Base-by-base conservation (phyloP, 2,113 vertebrate species). In the Chlorocebus sabaeus region DNA sequence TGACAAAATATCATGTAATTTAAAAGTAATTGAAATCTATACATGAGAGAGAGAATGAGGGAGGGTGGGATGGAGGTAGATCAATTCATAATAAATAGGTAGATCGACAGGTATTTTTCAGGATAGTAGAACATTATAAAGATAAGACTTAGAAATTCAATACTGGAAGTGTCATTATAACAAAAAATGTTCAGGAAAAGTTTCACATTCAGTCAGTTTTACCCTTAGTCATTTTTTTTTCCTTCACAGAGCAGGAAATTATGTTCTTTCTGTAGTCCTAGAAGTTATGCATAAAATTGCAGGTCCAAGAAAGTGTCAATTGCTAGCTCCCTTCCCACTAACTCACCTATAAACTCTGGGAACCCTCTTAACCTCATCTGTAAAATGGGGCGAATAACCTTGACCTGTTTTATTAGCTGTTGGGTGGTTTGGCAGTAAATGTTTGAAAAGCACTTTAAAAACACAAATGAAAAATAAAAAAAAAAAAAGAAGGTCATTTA, bases 301-400 rank as follows among this genome's bases (percentile, higher is more conserved):
- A 55, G 64, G 23, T 59, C 30, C n/a, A 81, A 59, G 61, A 89
- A 48, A 75, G 20, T 72, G 75, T 27, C 35, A 76, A 2, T 81
- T 55, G 68, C 38, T 17, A 73, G 14, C 79, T 73, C 25, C 10
- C 18, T 82, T 86, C 40, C 68, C 43, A 25, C 27, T 89, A 38
- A 68, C n/a, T 93, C 75, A 17, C 76, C 72, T 79, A n/a, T 92
- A 72, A 92, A 91, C 78, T 64, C 75, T 22, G 68, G 7, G 79
- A 97, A 84, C 22, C 84, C 86, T 90, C 78, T 83, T 97, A 95
- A 92, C 84, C 32, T 72, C 80, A 94, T 93, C 95, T 95, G 75
- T 92, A 94, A 94, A 97, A 97, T 96, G 97, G 83, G 84, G 86
- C 78, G 83, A 98, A 94, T 96, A 96, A 94, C 64, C 55, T 32